Evolutionary conservation across 2,113 vertebrate species (phyloP), one percentile per base, ranked within the genome.

Genomic region (Rhabdomys dilectus): DNA sequence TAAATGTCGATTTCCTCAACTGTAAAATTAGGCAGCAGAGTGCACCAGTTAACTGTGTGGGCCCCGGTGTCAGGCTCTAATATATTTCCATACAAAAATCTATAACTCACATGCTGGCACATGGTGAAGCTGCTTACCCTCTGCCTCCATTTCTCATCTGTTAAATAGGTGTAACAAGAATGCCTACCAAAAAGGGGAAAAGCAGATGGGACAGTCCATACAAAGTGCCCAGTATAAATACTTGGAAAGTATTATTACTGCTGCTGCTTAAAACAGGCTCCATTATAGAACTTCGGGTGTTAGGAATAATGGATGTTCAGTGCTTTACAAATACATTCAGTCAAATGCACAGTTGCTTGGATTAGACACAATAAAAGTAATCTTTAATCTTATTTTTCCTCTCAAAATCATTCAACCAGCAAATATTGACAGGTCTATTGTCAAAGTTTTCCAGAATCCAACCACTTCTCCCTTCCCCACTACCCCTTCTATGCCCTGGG

Each of bases 1-100:
- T 89, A 73, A 73, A 86, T 77, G 87, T 80, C 70, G 31, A 2
- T 85, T 84, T 96, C 51, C 91, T 93, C 66, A 62, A 4, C 68
- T 86, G 21, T 82, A 77, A 94, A 90, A 88, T 62, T 7, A 56
- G 89, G 48, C 82, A 66, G 22, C 1, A 29, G 34, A 73, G 42
- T 1, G 29, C 48, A 31, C 39, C 39, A 16, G n/a, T 77, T 64
- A 9, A 31, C 56, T 5, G 9, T 34, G 39, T 48, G 80, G 53
- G 39, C 48, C 48, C 42, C 89, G 60, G 82, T 75, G 29, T 89
- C 76, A 62, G 29, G n/a, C 77, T 93, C 24, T 10, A 2, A 2
- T 26, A 1, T 31, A 29, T 68, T 56, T 53, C 34, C 1, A 11
- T 73, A 29, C 68, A 62, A 34, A 77, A 10, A 24, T 92, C 77